Base-by-base conservation (phyloP, 2,888 invertebrate genomes). In the Morpho deidamia region DNA sequence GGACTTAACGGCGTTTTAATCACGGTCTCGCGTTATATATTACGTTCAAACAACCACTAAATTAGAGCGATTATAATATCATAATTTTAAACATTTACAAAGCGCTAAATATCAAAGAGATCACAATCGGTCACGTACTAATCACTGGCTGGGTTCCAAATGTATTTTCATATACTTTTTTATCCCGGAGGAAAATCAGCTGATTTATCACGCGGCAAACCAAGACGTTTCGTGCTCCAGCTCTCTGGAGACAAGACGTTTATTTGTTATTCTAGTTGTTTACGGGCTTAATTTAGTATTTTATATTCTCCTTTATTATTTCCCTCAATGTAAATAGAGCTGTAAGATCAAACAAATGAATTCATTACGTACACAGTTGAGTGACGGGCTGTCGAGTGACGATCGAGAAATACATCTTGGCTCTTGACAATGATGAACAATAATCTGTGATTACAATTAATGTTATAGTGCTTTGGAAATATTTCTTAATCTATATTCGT, bases 251-350 rank as follows among this genome's bases (percentile, higher is more conserved):
- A 40, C 12, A 23, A 50, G 12, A 48, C 39, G 45, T 44, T 51
- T n/a, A n/a, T n/a, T n/a, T 58, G 49, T 49, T 58, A 55, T 55
- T 55, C 58, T 55, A 46, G 43, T 49, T 44, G 37, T 51, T 44
- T 39, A 40, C 43, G 12, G 8, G 37, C 33, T 51, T 38, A 49
- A 43, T 58, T 52, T 41, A 34, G 52, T 52, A 40, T 51, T 51
- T 49, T 55, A 43, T 45, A 49, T 48, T 12, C 32, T 39, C 11
- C 12, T 42, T 5, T 23, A 14, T 11, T 51, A 33, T 44, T 39
- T 11, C 32, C 38, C 39, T 50, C 37, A 23, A 50, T 37, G 7
- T 23, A 35, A 34, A 35, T 10, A 34, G 42, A 35, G 10, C 11
- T 35, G 35, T 2, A 23, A 35, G 42, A 35, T 45, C 38, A 38